These are phyloP conservation scores for Diuraphis noxia DNA, from an alignment of 1,140 invertebrate species.

Conservation along the genomic window DNA sequence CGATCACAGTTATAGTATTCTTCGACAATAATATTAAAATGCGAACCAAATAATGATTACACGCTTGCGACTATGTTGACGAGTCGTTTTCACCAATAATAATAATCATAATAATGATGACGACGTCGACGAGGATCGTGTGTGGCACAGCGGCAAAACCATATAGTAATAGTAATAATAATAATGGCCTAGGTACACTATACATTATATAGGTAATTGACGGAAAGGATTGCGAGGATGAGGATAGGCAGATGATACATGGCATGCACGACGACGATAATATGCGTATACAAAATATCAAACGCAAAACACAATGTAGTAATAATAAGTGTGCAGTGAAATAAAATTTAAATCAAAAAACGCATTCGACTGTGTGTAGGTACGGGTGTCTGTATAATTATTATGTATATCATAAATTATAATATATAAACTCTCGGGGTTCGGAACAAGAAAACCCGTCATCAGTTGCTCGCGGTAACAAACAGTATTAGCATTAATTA, in stretches of 20 bases:
- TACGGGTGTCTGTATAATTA: constrained; percentile 37
- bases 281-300: constrained; percentile 1
- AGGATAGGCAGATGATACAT: not conserved
- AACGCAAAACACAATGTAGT: not conserved
- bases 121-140: not conserved
- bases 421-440: constrained; percentile 6
- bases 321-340: constrained; percentile 11
- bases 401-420: constrained; percentile 5
- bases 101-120: not conserved
- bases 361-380: constrained; percentile 11
- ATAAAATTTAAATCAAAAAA: constrained; percentile 39
- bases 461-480: constrained; percentile 32
- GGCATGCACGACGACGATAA: not conserved
- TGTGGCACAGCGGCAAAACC: not conserved
- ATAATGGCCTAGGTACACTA: not conserved
- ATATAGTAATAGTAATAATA: too few species aligned
- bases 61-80: not conserved
- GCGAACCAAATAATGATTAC: not conserved
- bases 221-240: not conserved
- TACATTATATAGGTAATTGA: not conserved
- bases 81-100: not conserved
- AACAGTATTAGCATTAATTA: constrained; percentile 24
- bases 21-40: not conserved
- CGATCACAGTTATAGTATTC: not conserved
- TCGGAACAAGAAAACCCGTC: not conserved